Evolutionary conservation across 2,113 vertebrate genomes (phyloP), one percentile per base, ranked within the genome.

Genomic region (Salvelinus fontinalis): DNA sequence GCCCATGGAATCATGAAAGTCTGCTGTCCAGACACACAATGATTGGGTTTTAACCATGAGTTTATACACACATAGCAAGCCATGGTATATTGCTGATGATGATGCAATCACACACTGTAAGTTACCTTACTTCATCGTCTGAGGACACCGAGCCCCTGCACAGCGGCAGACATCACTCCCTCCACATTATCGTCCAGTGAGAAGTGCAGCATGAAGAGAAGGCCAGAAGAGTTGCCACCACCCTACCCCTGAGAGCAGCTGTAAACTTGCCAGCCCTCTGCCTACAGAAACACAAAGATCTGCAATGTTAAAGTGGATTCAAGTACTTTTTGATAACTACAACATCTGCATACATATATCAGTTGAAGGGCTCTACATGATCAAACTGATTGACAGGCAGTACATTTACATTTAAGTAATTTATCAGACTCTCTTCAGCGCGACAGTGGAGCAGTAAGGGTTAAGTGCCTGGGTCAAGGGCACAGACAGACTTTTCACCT

Each of bases 141-240:
- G 92, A 82, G 64, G 93, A 95, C 83, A 97, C 95, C 62, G 4
- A 99, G 93, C 11, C 95, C 92, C 4, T 87, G 93, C 78, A 95
- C 83, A 0, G 96, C 92, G 0, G 95, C 95, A 72, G 95, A 94
- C 74, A 97, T 93, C 79, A 96, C 97, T 29, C 94, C 95, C 57
- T 97, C 96, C 76, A 95, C 94, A 0, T 92, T 27, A 74, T 98
- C 96, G 24, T 99, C 98, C 92, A 99, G 81, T 0, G 96, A 95
- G 86, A 97, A 99, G 75, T 97, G 96, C 48, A 99, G 90, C 75
- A 99, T 85, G 90, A 99, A 99, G 59, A 99, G 93, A 81, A 99
- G 95, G 3, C 98, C 97, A 98, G 93, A 66, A 99, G 92, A 16
- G 96, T 93, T 14, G 82, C 89, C 69, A 93, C 74, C 74, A 99